phyloP scores from a whole-genome alignment of 2,113 vertebrate genomes.

The Numenius arquata region DNA sequence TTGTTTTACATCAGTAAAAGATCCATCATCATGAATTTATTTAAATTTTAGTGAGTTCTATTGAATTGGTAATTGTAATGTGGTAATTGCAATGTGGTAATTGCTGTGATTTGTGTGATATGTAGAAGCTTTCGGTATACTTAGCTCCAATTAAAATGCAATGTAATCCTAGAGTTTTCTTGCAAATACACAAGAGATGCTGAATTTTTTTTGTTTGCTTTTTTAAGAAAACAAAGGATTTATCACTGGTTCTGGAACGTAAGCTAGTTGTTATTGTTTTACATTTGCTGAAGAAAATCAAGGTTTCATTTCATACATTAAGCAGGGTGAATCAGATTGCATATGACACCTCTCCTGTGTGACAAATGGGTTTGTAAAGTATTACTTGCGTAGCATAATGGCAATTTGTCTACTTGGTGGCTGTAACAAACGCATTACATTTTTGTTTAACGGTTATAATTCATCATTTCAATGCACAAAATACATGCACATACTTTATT shows the following conservation, averaged over 20 bases:
- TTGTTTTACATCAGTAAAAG: not conserved
- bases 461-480: conserved; percentile 52
- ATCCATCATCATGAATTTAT: not conserved
- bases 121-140: not conserved
- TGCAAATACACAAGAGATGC: not conserved
- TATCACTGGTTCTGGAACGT: not conserved
- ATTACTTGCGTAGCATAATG: conserved; percentile 43
- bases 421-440: conserved; percentile 41
- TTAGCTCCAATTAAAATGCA: not conserved
- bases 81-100: not conserved
- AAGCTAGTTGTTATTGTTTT: conserved; percentile 2
- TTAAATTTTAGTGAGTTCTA: not conserved
- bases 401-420: conserved; percentile 59
- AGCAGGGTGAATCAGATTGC: conserved; percentile 53
- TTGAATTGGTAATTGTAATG: not conserved
- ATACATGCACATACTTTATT: conserved; percentile 25
- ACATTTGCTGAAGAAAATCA: not conserved
- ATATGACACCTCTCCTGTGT: conserved; percentile 47
- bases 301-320: conserved; percentile 54
- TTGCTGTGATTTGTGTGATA: not conserved
- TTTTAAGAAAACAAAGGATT: conserved; percentile 16
- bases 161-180: not conserved
- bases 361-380: conserved; percentile 70
- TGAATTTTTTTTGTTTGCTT: not conserved
- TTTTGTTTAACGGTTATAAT: conserved; percentile 59